Base-by-base conservation (phyloP, 2,797 vertebrate species). In the Picus viridis region DNA sequence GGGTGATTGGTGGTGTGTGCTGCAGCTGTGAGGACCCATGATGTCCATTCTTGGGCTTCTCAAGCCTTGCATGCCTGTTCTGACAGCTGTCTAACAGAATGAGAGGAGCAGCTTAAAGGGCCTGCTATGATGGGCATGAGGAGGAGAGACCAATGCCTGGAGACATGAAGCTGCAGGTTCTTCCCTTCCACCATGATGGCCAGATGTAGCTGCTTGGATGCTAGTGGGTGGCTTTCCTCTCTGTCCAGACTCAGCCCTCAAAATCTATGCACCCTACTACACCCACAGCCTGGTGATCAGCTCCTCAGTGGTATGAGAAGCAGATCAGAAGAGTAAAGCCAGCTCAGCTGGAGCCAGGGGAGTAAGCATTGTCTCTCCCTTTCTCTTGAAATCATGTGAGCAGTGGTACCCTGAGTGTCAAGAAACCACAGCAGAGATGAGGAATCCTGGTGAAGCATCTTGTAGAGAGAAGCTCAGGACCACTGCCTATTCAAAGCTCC, bases 11-110 rank as follows among this genome's bases (percentile, higher is more conserved):
- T 45, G 43, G 8, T 4, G 2, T 23, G 30, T 51, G 70, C 68
- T 75, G 53, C 30, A 61, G 73, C 63, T 1, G 0, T 16, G 24
- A 49, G 64, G 34, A 36, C 9, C 23, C 1, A 2, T 2, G 7
- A 57, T 51, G 57, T 53, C 73, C 49, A 10, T 61, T 64, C 58
- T 34, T 2, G 1, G 14, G 14, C 59, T 89, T 84, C 15, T n/a
- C 2, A 6, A 24, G 62, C 58, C 26, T 91, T 78, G 34, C 1
- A 1, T 0, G 2, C 49, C 30, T 20, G 51, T 65, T 5, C 41
- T 54, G 43, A 77, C 16, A 58, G 8, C 14, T 58, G 51, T 59
- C 45, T 0, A 0, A 22, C 20, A 75, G 74, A 84, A 75, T 57
- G 45, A 75, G 51, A 86, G 39, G 20, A 93, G 20, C 39, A 78